Conservation (phyloP, 1,140 invertebrate species). For the Drosophila varians region DNA sequence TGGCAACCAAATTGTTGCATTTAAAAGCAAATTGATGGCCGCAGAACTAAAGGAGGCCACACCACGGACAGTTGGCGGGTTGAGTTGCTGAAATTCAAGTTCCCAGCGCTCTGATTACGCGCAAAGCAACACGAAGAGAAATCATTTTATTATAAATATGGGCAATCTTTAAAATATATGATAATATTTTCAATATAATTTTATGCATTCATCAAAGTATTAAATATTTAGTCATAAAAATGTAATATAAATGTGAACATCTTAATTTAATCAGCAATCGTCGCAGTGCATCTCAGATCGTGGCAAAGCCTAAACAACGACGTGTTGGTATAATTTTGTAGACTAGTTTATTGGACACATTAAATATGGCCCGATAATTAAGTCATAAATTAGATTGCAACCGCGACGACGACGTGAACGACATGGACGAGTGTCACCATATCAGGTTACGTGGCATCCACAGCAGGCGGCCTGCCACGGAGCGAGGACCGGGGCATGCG, state of each 20-base stretch:
- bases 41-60: constrained; percentile 80
- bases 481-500: constrained; percentile 40
- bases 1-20: constrained; percentile 80
- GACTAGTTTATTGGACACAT: constrained; percentile 84
- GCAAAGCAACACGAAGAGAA: neutral
- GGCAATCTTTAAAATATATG: neutral
- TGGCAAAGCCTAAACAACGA: constrained; percentile 70
- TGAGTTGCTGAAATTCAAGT: constrained; percentile 66
- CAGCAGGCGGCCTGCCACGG: constrained; percentile 60
- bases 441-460: constrained; percentile 78
- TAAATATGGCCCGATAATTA: constrained; percentile 84
- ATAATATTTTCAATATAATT: neutral
- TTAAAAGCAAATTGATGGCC: constrained; percentile 83
- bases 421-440: constrained; percentile 76
- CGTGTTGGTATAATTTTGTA: constrained; percentile 83
- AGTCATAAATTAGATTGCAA: constrained; percentile 84
- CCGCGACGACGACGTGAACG: constrained; percentile 60
- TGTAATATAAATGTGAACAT: neutral
- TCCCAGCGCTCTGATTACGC: constrained; percentile 56
- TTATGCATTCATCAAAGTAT: neutral
- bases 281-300: constrained; percentile 24
- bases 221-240: too few species aligned
- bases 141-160: neutral
- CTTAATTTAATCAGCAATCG: neutral
- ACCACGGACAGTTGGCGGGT: constrained; percentile 44